Percentiles rank a stretch among this genome's conserved stretches.
phyloP scores from a whole-genome alignment of 2,888 invertebrate species.

The Drosophila rellima region DNA sequence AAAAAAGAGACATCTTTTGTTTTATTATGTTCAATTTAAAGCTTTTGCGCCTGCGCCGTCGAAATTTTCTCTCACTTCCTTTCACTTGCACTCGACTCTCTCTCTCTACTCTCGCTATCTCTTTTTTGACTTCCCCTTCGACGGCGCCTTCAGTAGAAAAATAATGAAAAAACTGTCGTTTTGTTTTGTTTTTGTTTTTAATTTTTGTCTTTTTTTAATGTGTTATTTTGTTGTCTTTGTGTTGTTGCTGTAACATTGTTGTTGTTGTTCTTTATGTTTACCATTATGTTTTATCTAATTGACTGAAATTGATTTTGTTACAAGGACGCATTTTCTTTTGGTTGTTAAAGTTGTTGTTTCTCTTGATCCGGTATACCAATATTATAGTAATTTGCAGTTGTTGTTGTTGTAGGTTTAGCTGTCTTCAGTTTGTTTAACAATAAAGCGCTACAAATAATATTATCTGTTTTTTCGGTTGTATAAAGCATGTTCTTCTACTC shows the following conservation, averaged over 20 bases:
- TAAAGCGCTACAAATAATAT: conserved; percentile 65
- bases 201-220: conserved; percentile 22
- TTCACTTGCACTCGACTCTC: not conserved
- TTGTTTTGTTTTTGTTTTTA: conserved; percentile 44
- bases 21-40: conserved; percentile 76
- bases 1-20: conserved; percentile 59
- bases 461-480: conserved; percentile 3
- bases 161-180: conserved; percentile 72
- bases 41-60: conserved; percentile 79
- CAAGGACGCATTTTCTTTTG: conserved; percentile 80
- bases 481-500: conserved; percentile 58
- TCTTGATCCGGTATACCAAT: conserved; percentile 61
- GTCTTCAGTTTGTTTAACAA: conserved; percentile 46
- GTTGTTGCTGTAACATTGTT: conserved; percentile 64
- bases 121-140: conserved; percentile 8
- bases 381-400: conserved; percentile 23
- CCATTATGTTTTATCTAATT: conserved; percentile 72
- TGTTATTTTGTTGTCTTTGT: conserved; percentile 62
- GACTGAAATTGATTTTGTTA: conserved; percentile 85
- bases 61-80: conserved; percentile 5
- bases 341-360: conserved; percentile 47
- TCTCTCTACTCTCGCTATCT: not conserved
- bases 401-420: conserved; percentile 14
- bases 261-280: conserved; percentile 35
- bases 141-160: conserved; percentile 77